Evolutionary conservation across 2,888 invertebrate species (phyloP).

Genomic region (Tiliacea aurago): DNA sequence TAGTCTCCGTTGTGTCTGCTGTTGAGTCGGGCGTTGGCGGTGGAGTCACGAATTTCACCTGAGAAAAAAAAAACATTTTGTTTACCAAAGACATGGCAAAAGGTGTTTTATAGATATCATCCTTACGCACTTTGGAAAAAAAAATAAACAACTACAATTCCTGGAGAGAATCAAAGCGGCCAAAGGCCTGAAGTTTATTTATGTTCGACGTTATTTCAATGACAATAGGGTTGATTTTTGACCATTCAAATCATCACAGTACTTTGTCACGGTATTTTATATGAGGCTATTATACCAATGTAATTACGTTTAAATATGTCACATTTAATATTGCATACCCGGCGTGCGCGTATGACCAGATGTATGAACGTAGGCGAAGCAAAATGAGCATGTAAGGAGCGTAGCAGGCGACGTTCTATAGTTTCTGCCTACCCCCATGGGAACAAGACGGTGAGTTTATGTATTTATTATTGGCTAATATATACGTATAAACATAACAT

Average conservation of each 20-base stretch:
- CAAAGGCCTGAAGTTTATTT: not conserved
- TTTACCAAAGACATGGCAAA: not conserved
- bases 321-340: not conserved
- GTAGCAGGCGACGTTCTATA: not conserved
- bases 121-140: not conserved
- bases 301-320: not conserved
- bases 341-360: not conserved
- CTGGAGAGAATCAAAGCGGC: not conserved
- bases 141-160: not conserved
- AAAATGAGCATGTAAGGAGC: not conserved
- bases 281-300: not conserved
- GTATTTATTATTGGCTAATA: no score
- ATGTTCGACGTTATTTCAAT: not conserved
- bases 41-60: conserved; percentile 91
- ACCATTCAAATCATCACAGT: not conserved
- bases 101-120: not conserved
- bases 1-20: conserved; percentile 73
- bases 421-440: not conserved
- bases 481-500: not conserved
- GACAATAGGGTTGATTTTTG: not conserved
- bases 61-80: not conserved
- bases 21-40: conserved; percentile 84
- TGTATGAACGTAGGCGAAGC: not conserved
- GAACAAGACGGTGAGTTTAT: no score
- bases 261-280: not conserved